Evolutionary conservation across 2,888 invertebrate species (phyloP), one percentile per base, ranked within the genome.

Genomic region (Drosophila mettleri): DNA sequence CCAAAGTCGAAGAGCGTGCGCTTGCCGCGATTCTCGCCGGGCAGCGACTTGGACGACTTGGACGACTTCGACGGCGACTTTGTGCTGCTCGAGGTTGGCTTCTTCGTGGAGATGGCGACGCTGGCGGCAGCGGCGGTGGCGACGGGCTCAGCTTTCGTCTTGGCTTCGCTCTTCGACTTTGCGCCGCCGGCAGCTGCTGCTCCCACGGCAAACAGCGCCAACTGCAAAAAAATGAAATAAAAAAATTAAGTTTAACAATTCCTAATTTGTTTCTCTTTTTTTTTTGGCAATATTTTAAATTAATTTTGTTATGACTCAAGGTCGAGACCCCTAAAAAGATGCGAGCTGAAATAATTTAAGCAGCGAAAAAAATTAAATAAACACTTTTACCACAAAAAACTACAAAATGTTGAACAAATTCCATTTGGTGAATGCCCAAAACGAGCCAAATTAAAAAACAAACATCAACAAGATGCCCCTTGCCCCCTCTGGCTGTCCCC

Each of bases 1-100:
- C 89, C 91, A 27, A 92, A 89, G 53, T 91, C 89, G 41, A 85
- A 90, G 24, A 92, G 81, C 7, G 91, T 92, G 29, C 92, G 88
- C 64, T 92, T 92, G 62, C 89, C 92, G 7, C 92, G 90, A 58
- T 86, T 84, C 33, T 92, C 92, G 9, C 74, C 82, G 4, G 80
- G 66, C 77, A 65, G 61, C 14, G 73, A 12, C 24, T 88, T 90
- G 27, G 0, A n/a, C n/a, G n/a, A n/a, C n/a, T n/a, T n/a, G n/a
- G n/a, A n/a, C n/a, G 66, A 24, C 57, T 90, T 89, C 5, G 73
- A 69, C 10, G 74, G 4, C 83, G 86, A n/a, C 1, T 70, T 72
- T 31, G 70, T 74, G 60, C 53, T 64, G 36, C 16, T 45, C 5
- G 67, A 22, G 18, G 74, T 49, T 29, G 64, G 27, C 46, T 73